phyloP scores from a whole-genome alignment of 2,797 vertebrate genomes.

The Cygnus olor region DNA sequence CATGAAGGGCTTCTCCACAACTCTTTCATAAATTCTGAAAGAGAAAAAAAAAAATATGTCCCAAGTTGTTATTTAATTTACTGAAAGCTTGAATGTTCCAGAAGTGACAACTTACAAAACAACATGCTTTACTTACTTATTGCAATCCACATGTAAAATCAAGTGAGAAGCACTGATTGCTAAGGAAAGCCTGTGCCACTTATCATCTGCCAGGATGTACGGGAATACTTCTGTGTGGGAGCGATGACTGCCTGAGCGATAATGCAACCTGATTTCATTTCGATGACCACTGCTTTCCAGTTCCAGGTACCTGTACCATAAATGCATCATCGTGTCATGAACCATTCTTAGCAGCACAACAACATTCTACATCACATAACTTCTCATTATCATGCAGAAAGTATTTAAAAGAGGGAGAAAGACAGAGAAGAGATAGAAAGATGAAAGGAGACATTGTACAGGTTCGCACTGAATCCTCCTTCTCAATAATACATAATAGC shows the following conservation, averaged over 20 bases:
- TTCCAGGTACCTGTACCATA: slow-evolving; percentile 88
- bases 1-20: slow-evolving; percentile 91
- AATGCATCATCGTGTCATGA: slow-evolving; percentile 15
- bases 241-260: slow-evolving; percentile 87
- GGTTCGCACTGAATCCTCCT: not conserved
- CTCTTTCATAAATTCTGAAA: slow-evolving; percentile 95
- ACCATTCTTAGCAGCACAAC: not conserved
- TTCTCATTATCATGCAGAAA: not conserved
- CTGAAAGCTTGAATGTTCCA: not conserved
- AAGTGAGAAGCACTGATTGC: slow-evolving; percentile 95
- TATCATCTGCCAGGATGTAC: slow-evolving; percentile 93
- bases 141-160: slow-evolving; percentile 94
- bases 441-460: not conserved
- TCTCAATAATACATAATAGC: not conserved
- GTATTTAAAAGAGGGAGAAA: not conserved
- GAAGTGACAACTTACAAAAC: not conserved
- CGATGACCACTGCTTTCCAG: slow-evolving; percentile 97
- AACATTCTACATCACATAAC: slow-evolving; percentile 13
- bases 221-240: slow-evolving; percentile 95
- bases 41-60: not conserved
- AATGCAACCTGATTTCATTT: slow-evolving; percentile 95
- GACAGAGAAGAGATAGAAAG: not conserved
- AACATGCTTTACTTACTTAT: slow-evolving; percentile 85
- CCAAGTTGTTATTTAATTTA: not conserved
- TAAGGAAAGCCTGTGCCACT: slow-evolving; percentile 96